phyloP scores from a whole-genome alignment of 2,797 vertebrate genomes.

The Parambassis ranga region DNA sequence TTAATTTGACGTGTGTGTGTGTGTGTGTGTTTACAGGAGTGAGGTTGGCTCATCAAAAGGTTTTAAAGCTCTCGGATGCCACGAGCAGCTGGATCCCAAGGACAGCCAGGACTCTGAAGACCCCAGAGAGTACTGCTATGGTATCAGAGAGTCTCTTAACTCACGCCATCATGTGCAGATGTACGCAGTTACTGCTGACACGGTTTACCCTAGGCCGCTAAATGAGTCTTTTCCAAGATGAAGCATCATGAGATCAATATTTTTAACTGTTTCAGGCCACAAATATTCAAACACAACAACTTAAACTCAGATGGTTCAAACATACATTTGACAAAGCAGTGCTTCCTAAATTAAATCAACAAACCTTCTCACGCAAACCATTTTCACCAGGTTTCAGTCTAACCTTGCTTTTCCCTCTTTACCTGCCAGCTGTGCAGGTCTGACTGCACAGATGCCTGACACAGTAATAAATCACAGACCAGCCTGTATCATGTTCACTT shows the following conservation, averaged over 20 bases:
- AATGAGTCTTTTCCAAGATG: no score
- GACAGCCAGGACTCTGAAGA: conserved; percentile 67
- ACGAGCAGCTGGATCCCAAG: conserved; percentile 40
- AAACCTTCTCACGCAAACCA: no score
- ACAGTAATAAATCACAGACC: conserved; percentile 15
- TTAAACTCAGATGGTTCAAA: no score
- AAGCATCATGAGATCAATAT: no score
- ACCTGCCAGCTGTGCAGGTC: conserved; percentile 11
- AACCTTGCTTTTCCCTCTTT: background rate
- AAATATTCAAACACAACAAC: no score
- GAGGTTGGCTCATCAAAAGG: conserved; percentile 10
- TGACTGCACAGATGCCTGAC: conserved; percentile 15
- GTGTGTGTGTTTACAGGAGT: conserved; percentile 26
- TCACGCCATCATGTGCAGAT: conserved; percentile 1
- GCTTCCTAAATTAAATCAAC: no score
- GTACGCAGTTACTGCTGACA: background rate
- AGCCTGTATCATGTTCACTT: conserved; percentile 3
- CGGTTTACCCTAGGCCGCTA: background rate
- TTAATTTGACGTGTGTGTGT: background rate
- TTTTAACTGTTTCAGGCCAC: background rate
- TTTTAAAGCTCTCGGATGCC: conserved; percentile 30
- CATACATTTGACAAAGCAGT: no score
- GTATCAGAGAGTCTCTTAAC: conserved; percentile 55
- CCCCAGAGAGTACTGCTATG: conserved; percentile 72
- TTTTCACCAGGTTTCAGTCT: background rate